phyloP scores from a whole-genome alignment of 2,797 vertebrate species.

The Eospalax fontanierii region DNA sequence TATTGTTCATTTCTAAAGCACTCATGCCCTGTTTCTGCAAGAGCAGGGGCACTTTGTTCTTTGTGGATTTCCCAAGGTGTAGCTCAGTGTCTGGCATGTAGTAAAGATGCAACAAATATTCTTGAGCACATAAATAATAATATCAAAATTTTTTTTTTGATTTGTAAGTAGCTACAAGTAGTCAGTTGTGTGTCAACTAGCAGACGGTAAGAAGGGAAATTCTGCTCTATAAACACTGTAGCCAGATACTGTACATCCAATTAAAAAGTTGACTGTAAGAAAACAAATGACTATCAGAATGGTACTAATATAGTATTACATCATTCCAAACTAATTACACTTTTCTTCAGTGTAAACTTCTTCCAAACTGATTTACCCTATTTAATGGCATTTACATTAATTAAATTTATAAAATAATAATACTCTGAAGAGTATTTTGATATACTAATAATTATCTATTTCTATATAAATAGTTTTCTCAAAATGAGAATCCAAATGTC shows the following conservation, averaged over 20 bases:
- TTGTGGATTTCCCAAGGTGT: not conserved
- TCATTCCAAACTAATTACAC: slow-evolving; percentile 52
- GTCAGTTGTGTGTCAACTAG: not conserved
- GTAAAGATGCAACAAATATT: not conserved
- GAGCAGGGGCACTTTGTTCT: not conserved
- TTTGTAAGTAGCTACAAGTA: slow-evolving; percentile 28
- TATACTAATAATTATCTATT: slow-evolving; percentile 57
- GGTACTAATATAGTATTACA: not conserved
- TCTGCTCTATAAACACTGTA: not conserved
- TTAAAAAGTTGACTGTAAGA: not conserved
- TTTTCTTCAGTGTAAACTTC: no score
- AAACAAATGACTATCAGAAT: not conserved
- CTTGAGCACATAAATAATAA: not conserved
- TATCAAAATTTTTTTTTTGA: not conserved
- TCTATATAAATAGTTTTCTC: not conserved
- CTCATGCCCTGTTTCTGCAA: not conserved
- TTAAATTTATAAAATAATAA: slow-evolving; percentile 1
- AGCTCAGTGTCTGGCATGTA: not conserved
- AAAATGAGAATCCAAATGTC: slow-evolving; percentile 46
- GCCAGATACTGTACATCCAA: not conserved
- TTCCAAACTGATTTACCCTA: not conserved
- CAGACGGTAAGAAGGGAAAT: not conserved
- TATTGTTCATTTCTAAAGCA: no score
- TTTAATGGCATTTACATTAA: slow-evolving; percentile 4
- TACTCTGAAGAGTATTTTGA: slow-evolving; percentile 33